Base-by-base conservation (phyloP, 2,888 invertebrate genomes). In the Plagodis pulveraria region DNA sequence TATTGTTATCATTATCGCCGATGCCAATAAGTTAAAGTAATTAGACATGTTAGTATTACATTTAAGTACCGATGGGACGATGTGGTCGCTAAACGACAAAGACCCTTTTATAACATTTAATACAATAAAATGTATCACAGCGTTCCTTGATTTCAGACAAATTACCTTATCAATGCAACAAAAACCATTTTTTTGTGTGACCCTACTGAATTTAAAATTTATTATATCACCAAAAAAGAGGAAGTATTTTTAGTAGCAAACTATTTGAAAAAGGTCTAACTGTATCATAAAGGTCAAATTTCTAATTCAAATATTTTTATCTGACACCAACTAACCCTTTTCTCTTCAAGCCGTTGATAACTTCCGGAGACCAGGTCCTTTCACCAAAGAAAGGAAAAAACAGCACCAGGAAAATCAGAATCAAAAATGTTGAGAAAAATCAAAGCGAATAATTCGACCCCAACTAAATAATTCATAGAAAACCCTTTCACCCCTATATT, bases 381-480 rank as follows among this genome's bases (percentile, higher is more conserved):
- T 9, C 10, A 40, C 40, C 40, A 40, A 40, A 12, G 12, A 12
- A 11, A 42, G 42, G 9, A 32, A 43, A 47, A 48, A 36, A 38
- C 10, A 45, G 11, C 33, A 38, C n/a, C 36, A 42, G 46, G 35
- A 48, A 56, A 57, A 53, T n/a, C 34, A 32, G 49, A 58, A 51
- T 60, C 64, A 60, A 54, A 46, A 54, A 42, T 46, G 46, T 58
- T 56, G 51, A 45, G 33, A 51, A 62, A 65, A 65, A 60, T 65
- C 65, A 65, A 59, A 57, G 50, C 50, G 9, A 57, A 51, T 48
- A 45, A 52, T 51, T 52, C 46, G 42, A 44, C 45, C 51, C 54
- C 38, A 42, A 54, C 56, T 69, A 62, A 66, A 69, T 65, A 63
- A 69, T 69, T 66, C 65, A 69, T 60, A 52, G 58, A 50, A 50